These are phyloP conservation scores for Andrena flavipes DNA, from an alignment of 2,888 invertebrate species.

Conservation along the genomic window DNA sequence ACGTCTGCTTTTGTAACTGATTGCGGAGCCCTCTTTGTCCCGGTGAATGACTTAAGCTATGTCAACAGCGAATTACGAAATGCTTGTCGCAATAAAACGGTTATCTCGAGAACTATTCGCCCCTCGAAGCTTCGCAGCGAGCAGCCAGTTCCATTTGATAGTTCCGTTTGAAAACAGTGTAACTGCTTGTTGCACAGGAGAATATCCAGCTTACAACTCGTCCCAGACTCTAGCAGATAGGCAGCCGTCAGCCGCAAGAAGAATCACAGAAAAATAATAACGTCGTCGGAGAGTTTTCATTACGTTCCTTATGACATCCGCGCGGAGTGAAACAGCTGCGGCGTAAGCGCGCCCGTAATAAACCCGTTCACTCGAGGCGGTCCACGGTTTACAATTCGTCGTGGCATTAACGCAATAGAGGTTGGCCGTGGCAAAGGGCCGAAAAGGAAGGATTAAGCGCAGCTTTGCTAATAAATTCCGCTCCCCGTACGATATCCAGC, in stretches of 20 bases:
- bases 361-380: slow-evolving; percentile 11
- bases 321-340: neutral
- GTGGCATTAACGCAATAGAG: neutral
- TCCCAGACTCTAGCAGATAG: neutral
- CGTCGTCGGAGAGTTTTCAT: neutral
- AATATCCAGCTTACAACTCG: neutral
- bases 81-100: neutral
- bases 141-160: neutral
- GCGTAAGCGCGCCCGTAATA: neutral
- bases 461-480: slow-evolving; percentile 27
- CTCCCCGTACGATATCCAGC: neutral
- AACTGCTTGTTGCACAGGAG: neutral
- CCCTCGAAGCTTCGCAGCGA: neutral
- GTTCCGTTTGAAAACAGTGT: neutral
- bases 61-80: neutral
- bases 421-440: neutral
- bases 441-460: neutral
- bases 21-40: neutral
- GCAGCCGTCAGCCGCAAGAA: neutral
- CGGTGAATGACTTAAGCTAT: neutral
- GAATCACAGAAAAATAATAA: slow-evolving; percentile 1
- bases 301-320: slow-evolving; percentile 1
- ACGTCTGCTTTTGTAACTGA: neutral
- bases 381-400: slow-evolving; percentile 3
- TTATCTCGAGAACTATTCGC: neutral